Percentiles rank a stretch among this genome's conserved stretches.
Conservation (phyloP, 2,888 invertebrate genomes). For the Brachypterus glaber region DNA sequence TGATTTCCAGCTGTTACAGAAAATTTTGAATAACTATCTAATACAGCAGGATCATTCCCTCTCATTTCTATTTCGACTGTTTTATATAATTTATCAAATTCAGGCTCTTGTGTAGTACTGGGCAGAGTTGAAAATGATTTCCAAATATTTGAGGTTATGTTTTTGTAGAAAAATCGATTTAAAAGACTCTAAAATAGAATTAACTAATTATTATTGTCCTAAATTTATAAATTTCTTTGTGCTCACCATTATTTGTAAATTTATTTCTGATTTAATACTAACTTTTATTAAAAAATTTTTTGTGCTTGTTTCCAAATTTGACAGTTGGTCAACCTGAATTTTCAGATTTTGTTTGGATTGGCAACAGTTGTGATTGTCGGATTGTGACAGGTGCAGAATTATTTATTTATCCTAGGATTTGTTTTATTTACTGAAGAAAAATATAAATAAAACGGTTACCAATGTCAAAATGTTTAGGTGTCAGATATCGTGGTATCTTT, state of each 20-base stretch:
- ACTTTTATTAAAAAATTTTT: background rate
- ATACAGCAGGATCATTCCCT: conserved; percentile 78
- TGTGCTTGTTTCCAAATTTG: background rate
- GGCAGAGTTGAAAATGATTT: no score
- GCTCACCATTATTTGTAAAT: no score
- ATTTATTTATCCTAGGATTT: conserved; percentile 16
- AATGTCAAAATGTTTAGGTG: conserved; percentile 40
- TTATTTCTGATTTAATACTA: no score
- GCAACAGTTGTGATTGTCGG: conserved; percentile 18
- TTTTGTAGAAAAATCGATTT: no score
- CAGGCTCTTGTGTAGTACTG: conserved; percentile 24
- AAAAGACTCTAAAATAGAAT: conserved; percentile 10
- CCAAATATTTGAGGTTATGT: background rate
- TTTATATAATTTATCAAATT: conserved; percentile 70
- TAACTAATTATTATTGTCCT: no score
- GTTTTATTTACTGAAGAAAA: conserved; percentile 13
- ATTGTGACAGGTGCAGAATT: conserved; percentile 21
- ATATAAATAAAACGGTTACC: conserved; percentile 24
- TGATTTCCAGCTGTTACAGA: conserved; percentile 70
- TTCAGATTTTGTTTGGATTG: conserved; percentile 8
- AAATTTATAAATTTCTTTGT: no score
- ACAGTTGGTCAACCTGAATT: conserved; percentile 1
- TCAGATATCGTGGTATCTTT: conserved; percentile 53
- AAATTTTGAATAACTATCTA: conserved; percentile 83
- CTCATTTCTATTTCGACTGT: conserved; percentile 76